A percentile compares a stretch with the other conserved stretches of the same genome.
phyloP scores from a whole-genome alignment of 2,888 invertebrate genomes.

The Oithona nana region DNA sequence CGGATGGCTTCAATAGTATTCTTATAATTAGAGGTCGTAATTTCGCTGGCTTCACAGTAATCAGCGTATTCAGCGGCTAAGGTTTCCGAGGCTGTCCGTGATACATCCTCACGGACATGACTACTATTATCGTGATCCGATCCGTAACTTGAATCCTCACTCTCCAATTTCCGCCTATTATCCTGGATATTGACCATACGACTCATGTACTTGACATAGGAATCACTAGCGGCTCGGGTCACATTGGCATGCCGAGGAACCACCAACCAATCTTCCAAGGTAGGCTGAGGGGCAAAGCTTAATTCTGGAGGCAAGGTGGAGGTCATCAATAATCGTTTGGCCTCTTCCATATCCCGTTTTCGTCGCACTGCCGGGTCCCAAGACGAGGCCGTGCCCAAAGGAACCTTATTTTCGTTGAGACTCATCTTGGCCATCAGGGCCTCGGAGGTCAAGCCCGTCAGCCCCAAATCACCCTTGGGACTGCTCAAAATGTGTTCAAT shows the following conservation, averaged over 20 bases:
- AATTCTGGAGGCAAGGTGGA: neutral
- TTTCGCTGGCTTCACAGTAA: conserved; percentile 39
- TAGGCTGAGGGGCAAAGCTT: neutral
- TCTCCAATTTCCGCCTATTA: conserved; percentile 23
- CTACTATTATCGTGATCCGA: conserved; percentile 38
- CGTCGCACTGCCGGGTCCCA: neutral
- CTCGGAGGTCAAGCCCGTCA: neutral
- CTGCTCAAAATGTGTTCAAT: neutral
- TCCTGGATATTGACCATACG: neutral
- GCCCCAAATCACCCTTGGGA: neutral
- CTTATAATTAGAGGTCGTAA: neutral
- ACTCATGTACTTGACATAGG: neutral
- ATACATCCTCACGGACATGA: conserved; percentile 59
- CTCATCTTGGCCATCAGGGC: neutral
- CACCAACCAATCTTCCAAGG: neutral
- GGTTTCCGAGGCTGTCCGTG: conserved; percentile 62
- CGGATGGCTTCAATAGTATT: neutral
- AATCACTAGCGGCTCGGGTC: neutral
- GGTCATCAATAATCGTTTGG: neutral
- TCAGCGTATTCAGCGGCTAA: conserved; percentile 66
- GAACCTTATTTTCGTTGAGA: neutral
- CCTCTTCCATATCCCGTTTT: neutral
- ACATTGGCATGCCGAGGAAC: neutral
- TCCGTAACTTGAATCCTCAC: conserved; percentile 67
- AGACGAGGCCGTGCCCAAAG: neutral